Conservation (phyloP, 2,113 vertebrate genomes). For the Aix galericulata region DNA sequence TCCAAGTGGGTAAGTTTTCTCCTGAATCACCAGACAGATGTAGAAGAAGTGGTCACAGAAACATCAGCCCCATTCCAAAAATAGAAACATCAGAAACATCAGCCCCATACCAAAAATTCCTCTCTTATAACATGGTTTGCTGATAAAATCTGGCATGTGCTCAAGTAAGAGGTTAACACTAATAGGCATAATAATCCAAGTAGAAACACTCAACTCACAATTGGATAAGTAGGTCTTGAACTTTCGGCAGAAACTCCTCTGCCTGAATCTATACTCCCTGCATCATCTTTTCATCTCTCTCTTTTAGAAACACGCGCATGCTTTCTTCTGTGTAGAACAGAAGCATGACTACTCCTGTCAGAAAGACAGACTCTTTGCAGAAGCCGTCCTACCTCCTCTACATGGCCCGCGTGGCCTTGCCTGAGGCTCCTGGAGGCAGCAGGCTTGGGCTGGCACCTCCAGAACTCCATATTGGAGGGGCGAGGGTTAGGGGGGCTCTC, state of each 20-base stretch:
- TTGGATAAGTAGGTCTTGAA: background rate
- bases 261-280: background rate
- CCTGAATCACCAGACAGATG: background rate
- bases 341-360: accelerated
- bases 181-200: background rate
- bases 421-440: accelerated
- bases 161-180: background rate
- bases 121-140: background rate
- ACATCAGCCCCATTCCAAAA: background rate
- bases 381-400: background rate
- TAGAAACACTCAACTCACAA: background rate
- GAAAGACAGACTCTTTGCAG: background rate
- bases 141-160: background rate
- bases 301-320: background rate
- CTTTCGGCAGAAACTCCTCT: background rate
- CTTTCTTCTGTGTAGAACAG: background rate
- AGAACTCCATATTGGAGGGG: background rate
- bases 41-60: background rate
- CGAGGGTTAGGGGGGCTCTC: background rate
- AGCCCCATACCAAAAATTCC: background rate
- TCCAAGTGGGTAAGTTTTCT: background rate
- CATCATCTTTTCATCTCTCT: background rate
- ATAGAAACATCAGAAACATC: background rate
- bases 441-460: background rate
- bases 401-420: accelerated